Evolutionary conservation across 2,113 vertebrate genomes (phyloP).

Genomic region (Phasianus colchicus): DNA sequence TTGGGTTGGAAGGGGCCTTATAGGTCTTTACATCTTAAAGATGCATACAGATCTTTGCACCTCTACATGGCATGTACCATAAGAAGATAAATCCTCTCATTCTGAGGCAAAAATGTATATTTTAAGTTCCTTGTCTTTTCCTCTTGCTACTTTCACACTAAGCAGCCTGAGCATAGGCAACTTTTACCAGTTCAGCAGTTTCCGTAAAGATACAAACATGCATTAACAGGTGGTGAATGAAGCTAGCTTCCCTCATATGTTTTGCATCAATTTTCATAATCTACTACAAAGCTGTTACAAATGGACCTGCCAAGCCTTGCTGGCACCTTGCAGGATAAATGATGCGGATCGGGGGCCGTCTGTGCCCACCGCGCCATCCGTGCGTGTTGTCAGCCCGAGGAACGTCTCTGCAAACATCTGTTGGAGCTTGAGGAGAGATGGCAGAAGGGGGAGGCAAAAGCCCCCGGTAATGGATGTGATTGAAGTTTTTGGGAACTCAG

Average conservation of each 20-base stretch:
- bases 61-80: neutral
- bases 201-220: neutral
- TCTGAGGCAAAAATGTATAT: neutral
- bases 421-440: slow-evolving; percentile 32
- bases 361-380: slow-evolving; percentile 9
- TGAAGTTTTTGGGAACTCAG: slow-evolving; percentile 31
- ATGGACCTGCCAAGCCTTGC: slow-evolving; percentile 37
- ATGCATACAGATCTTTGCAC: neutral
- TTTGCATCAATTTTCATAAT: slow-evolving; percentile 59
- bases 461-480: slow-evolving; percentile 26
- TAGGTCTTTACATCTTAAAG: too few species aligned
- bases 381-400: neutral
- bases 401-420: slow-evolving; percentile 65
- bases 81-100: neutral
- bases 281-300: slow-evolving; percentile 49
- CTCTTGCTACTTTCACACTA: neutral
- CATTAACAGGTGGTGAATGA: slow-evolving; percentile 26
- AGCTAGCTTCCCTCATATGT: slow-evolving; percentile 21
- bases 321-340: slow-evolving; percentile 58
- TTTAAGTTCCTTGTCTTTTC: neutral
- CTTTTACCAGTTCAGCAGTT: neutral
- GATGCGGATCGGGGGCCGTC: neutral
- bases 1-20: neutral
- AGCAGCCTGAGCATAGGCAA: neutral
- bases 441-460: neutral